Base-by-base conservation (phyloP, 1,140 invertebrate species). In the Cecropterus lyciades region DNA sequence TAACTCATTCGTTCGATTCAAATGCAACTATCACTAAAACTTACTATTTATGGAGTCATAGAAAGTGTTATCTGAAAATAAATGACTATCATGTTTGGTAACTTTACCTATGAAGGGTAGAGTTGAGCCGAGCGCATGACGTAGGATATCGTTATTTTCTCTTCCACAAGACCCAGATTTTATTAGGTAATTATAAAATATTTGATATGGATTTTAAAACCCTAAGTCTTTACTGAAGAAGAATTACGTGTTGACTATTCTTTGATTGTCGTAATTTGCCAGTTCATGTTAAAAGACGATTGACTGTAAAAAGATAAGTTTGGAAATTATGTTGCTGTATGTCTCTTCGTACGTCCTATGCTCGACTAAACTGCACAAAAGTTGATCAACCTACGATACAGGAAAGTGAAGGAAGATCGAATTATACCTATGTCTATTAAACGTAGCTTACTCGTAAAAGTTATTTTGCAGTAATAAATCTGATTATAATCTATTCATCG, bases 1-100 rank as follows among this genome's bases (percentile, higher is more conserved):
- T 75, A 75, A 77, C 80, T 77, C 59, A 65, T 71, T 78, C 67
- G 79, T 81, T 82, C 77, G 77, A 70, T 80, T 80, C 77, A 69
- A 78, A 80, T 69, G 70, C 72, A 74, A 76, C 73, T 82, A 84
- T 80, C 60, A 71, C 75, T 85, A 86, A 65, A 65, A 74, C 75
- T 80, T 78, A 81, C 64, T 74, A 75, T 64, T 65, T 76, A 78
- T 63, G 52, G 55, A 65, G 66, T 71, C 55, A 69, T 75, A 77
- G 76, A 84, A 77, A 77, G 72, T 75, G 65, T 75, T 57, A 63
- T 83, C 82, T 71, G 77, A 87, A 89, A 89, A 87, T 89, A 87
- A 83, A 82, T 80, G 71, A 80, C 75, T 85, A 80, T 83, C 49
- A 75, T 68, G 70, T 69, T 77, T 71, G 84, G 81, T 86, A 83